Conservation (phyloP, 2,797 vertebrate species). For the Halcyon smyrnensis region DNA sequence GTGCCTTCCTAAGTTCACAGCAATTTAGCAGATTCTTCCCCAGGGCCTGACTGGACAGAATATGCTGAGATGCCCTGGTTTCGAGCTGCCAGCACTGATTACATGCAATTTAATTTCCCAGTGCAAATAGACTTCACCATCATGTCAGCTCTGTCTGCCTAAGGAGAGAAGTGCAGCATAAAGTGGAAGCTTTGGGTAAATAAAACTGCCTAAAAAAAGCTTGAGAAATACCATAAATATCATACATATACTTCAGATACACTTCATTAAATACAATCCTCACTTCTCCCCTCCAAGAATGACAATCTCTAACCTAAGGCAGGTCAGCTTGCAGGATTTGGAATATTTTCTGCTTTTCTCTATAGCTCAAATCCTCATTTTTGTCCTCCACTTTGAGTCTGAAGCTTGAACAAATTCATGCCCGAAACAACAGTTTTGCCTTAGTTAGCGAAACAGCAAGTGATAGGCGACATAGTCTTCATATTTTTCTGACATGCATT, state of each 20-base stretch:
- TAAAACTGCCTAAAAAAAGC: neutral
- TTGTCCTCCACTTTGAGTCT: neutral
- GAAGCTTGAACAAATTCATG: neutral
- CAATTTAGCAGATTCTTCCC: slow-evolving; percentile 11
- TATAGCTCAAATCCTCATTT: neutral
- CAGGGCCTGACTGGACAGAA: neutral
- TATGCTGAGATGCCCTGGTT: neutral
- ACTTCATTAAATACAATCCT: neutral
- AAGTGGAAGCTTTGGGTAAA: neutral
- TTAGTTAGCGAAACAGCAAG: neutral
- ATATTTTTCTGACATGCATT: neutral
- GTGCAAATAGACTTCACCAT: neutral
- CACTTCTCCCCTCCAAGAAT: neutral
- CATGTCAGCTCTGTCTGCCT: neutral
- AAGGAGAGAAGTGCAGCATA: neutral
- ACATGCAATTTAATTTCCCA: neutral
- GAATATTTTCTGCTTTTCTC: neutral
- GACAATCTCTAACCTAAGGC: neutral
- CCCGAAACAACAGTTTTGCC: neutral
- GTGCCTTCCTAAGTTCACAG: neutral
- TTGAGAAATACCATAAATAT: neutral
- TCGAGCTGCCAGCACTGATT: neutral
- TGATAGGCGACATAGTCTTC: neutral
- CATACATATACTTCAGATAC: neutral
- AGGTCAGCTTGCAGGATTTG: neutral